Conservation (phyloP, 2,888 invertebrate genomes). For the Macrophya annulata region DNA sequence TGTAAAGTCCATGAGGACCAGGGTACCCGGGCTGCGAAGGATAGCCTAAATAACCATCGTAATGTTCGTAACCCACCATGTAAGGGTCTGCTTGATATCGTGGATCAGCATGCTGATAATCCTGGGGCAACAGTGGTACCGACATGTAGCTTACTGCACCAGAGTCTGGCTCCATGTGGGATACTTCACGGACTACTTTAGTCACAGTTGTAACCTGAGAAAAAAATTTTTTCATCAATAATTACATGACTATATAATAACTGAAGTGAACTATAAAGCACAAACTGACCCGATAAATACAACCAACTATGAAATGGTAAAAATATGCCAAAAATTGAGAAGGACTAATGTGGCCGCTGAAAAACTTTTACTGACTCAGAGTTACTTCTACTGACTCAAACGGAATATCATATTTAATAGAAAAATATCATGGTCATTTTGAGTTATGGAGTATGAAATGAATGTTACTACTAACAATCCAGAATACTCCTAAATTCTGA, state of each 20-base stretch:
- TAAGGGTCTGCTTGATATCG: slow-evolving; percentile 77
- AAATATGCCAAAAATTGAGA: too few relatives aligned
- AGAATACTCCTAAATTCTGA: too few relatives aligned
- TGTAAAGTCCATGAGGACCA: slow-evolving; percentile 77
- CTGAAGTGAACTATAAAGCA: background rate
- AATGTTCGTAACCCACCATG: slow-evolving; percentile 79
- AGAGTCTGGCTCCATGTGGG: slow-evolving; percentile 82
- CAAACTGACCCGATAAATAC: background rate
- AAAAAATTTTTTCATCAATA: slow-evolving; percentile 38
- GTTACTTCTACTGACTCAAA: too few relatives aligned
- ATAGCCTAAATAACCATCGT: slow-evolving; percentile 78
- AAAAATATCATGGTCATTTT: too few relatives aligned
- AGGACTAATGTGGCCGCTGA: too few relatives aligned
- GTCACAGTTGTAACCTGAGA: slow-evolving; percentile 87
- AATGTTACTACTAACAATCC: too few relatives aligned
- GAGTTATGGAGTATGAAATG: too few relatives aligned
- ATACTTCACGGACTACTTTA: slow-evolving; percentile 86
- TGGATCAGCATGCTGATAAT: slow-evolving; percentile 76
- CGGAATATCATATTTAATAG: too few relatives aligned
- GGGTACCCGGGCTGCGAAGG: slow-evolving; percentile 78
- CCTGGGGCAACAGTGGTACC: slow-evolving; percentile 78
- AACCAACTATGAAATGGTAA: background rate
- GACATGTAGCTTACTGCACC: slow-evolving; percentile 78
- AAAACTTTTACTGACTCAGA: too few relatives aligned
- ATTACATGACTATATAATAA: background rate